A percentile compares a stretch with the other conserved stretches of the same genome.
These are phyloP conservation scores for Drosophila pseudotakahashii DNA, from an alignment of 2,888 invertebrate species.

Conservation along the genomic window DNA sequence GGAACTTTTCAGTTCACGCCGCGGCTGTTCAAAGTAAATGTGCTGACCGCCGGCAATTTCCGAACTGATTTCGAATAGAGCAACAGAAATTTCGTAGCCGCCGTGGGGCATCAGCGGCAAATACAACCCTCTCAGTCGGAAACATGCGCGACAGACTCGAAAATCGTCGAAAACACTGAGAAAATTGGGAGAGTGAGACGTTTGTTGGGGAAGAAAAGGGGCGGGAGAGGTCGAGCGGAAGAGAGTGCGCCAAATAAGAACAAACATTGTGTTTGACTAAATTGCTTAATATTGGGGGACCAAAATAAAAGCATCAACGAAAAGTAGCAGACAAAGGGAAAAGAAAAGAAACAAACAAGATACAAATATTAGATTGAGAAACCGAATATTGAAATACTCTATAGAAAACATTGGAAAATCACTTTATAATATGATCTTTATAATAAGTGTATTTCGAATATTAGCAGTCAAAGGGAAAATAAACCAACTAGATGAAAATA, in stretches of 20 bases:
- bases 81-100: slow-evolving; percentile 48
- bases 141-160: slow-evolving; percentile 29
- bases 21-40: slow-evolving; percentile 50
- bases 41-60: slow-evolving; percentile 80
- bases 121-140: slow-evolving; percentile 31
- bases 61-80: slow-evolving; percentile 73
- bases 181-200: slow-evolving; percentile 4
- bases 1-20: slow-evolving; percentile 12
- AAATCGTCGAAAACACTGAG: slow-evolving; percentile 63
- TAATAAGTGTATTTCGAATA: too few relatives aligned
- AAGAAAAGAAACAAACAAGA: neutral
- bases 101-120: slow-evolving; percentile 51
- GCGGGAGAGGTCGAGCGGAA: slow-evolving; percentile 1
- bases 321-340: slow-evolving; percentile 36
- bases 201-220: neutral
- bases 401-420: neutral
- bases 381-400: neutral
- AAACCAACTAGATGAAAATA: too few relatives aligned
- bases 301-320: slow-evolving; percentile 57
- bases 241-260: slow-evolving; percentile 54
- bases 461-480: too few relatives aligned
- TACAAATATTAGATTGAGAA: neutral
- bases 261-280: slow-evolving; percentile 60
- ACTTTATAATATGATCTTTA: neutral
- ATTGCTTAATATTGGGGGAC: slow-evolving; percentile 62